Conservation (phyloP, 2,797 vertebrate species). For the Brotogeris chrysoptera region DNA sequence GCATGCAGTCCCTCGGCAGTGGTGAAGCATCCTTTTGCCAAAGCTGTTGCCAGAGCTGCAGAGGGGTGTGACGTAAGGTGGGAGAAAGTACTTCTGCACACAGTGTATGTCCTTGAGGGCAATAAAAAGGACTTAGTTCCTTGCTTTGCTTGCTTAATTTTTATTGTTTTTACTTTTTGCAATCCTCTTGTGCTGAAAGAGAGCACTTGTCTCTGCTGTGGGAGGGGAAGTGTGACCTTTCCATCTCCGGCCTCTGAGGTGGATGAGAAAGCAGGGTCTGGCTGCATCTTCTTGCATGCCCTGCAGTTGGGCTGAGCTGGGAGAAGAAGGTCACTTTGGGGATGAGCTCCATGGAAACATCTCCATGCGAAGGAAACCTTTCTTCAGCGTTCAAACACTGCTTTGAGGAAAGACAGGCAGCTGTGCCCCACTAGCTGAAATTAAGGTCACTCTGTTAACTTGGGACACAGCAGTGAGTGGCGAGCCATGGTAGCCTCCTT, state of each 20-base stretch:
- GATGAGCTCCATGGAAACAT: neutral
- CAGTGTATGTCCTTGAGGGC: neutral
- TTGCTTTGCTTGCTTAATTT: neutral
- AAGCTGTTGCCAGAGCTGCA: accelerated
- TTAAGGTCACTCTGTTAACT: neutral
- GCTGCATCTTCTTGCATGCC: too few species aligned
- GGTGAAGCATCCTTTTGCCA: neutral
- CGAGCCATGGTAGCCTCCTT: neutral
- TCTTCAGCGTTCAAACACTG: accelerated
- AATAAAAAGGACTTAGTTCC: neutral
- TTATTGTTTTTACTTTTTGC: neutral
- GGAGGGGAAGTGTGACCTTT: neutral
- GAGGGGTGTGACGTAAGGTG: accelerated
- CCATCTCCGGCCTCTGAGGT: neutral
- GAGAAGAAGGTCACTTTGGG: neutral
- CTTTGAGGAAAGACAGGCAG: neutral
- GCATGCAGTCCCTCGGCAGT: accelerated
- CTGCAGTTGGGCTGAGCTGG: neutral
- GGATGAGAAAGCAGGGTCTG: neutral
- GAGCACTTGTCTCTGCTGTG: neutral
- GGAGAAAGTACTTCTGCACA: neutral
- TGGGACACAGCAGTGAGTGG: accelerated
- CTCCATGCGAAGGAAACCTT: neutral
- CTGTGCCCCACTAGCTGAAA: neutral
- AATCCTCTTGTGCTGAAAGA: neutral